Evolutionary conservation across 2,888 invertebrate species (phyloP).

Genomic region (Caenorhabditis sp.): DNA sequence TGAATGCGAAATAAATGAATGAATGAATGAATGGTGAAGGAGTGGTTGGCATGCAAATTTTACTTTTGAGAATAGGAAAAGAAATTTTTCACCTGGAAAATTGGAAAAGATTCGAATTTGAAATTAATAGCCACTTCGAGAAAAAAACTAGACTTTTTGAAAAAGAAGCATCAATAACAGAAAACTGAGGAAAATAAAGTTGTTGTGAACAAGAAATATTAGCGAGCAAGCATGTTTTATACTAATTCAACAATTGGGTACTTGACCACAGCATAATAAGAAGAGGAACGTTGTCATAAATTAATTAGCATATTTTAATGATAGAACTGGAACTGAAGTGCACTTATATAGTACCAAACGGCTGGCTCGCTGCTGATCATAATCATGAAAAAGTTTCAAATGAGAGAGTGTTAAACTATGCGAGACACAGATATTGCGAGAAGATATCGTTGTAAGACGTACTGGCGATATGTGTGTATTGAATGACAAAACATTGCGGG

Average conservation of each 20-base stretch:
- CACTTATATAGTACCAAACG: constrained; percentile 18
- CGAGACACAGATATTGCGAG: background rate
- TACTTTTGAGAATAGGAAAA: background rate
- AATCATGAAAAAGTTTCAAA: background rate
- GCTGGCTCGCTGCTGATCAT: constrained; percentile 1
- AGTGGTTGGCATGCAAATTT: background rate
- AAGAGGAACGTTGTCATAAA: background rate
- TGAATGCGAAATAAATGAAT: background rate
- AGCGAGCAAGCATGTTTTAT: background rate
- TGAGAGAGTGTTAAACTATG: background rate
- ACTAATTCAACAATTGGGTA: background rate
- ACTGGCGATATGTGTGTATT: constrained; percentile 3
- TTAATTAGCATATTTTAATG: background rate
- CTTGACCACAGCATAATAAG: background rate
- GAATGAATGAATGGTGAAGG: background rate
- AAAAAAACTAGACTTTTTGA: background rate
- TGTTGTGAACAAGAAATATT: background rate
- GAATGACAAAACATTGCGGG: background rate
- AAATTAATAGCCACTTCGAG: background rate
- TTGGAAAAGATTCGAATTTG: background rate
- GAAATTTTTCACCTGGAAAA: background rate
- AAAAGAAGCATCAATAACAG: too few relatives aligned
- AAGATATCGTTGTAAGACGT: constrained; percentile 2
- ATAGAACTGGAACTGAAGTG: constrained; percentile 21
- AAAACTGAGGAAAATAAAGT: too few relatives aligned